Evolutionary conservation across 2,888 invertebrate species (phyloP).

Genomic region (Nemotelus nigrinus): DNA sequence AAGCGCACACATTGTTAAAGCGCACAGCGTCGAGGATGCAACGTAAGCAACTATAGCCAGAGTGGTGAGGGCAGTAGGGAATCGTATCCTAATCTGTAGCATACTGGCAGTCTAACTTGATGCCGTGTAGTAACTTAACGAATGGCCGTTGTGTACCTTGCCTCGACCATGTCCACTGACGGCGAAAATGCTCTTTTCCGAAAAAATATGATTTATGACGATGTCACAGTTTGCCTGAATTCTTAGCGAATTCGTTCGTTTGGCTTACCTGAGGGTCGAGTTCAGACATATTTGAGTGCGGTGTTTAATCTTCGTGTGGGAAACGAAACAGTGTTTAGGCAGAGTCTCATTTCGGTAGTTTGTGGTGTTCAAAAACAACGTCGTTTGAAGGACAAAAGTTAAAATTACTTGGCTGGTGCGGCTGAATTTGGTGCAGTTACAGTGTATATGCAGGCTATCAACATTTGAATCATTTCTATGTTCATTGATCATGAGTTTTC

Average conservation of each 20-base stretch:
- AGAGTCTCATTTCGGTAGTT: constrained; percentile 21
- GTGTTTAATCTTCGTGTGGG: constrained; percentile 26
- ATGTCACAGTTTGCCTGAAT: constrained; percentile 44
- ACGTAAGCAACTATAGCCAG: neutral
- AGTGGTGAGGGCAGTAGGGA: neutral
- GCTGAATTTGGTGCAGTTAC: too few species aligned
- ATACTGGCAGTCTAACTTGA: neutral
- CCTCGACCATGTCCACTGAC: constrained; percentile 13
- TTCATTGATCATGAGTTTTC: too few species aligned
- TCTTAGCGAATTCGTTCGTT: constrained; percentile 36
- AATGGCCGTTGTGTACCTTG: constrained; percentile 43
- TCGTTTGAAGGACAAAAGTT: too few species aligned
- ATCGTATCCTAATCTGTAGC: constrained; percentile 32
- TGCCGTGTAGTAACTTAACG: constrained; percentile 45
- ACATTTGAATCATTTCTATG: too few species aligned
- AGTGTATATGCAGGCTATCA: too few species aligned
- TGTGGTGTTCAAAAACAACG: too few species aligned
- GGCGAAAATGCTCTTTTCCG: constrained; percentile 40
- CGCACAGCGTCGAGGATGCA: constrained; percentile 23
- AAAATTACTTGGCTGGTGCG: too few species aligned
- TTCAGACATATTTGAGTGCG: constrained; percentile 19
- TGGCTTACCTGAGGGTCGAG: constrained; percentile 25
- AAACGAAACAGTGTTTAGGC: constrained; percentile 13
- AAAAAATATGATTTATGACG: constrained; percentile 50
- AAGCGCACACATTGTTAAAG: constrained; percentile 44